Conservation (phyloP, 2,888 invertebrate species). For the Adelphocoris suturalis region DNA sequence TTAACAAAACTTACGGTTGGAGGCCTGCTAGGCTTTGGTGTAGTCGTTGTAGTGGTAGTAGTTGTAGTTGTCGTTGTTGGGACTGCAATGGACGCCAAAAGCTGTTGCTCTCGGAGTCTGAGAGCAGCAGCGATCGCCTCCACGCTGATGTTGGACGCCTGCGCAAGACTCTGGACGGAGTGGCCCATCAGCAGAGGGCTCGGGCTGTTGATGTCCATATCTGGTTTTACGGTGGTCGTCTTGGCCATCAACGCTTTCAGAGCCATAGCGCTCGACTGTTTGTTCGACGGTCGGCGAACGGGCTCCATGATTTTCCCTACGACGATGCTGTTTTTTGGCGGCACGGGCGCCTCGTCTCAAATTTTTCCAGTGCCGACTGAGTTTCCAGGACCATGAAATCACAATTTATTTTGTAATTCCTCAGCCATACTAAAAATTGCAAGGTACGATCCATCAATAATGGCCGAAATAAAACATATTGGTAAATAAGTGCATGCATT, state of each 20-base stretch:
- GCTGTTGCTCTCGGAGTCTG: slow-evolving; percentile 76
- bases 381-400: slow-evolving; percentile 29
- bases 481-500: too few relatives aligned
- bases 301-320: slow-evolving; percentile 64
- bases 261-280: slow-evolving; percentile 71
- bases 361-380: slow-evolving; percentile 40
- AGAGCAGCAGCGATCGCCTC: slow-evolving; percentile 89
- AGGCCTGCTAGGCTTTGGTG: slow-evolving; percentile 78
- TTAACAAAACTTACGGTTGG: slow-evolving; percentile 73
- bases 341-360: slow-evolving; percentile 12
- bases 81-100: slow-evolving; percentile 69
- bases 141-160: slow-evolving; percentile 88
- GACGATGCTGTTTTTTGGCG: slow-evolving; percentile 65
- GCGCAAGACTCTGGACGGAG: slow-evolving; percentile 81
- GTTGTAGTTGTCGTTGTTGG: slow-evolving; percentile 78
- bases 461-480: too few relatives aligned
- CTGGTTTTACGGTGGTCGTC: slow-evolving; percentile 52
- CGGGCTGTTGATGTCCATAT: slow-evolving; percentile 75
- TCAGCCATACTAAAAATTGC: too few relatives aligned
- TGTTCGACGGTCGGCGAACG: slow-evolving; percentile 57
- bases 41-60: slow-evolving; percentile 79
- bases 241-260: slow-evolving; percentile 71
- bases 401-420: not conserved
- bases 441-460: too few relatives aligned
- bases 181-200: slow-evolving; percentile 78